Evolutionary conservation across 2,888 invertebrate genomes (phyloP), one percentile per base, ranked within the genome.

Genomic region (Fragum fragum): DNA sequence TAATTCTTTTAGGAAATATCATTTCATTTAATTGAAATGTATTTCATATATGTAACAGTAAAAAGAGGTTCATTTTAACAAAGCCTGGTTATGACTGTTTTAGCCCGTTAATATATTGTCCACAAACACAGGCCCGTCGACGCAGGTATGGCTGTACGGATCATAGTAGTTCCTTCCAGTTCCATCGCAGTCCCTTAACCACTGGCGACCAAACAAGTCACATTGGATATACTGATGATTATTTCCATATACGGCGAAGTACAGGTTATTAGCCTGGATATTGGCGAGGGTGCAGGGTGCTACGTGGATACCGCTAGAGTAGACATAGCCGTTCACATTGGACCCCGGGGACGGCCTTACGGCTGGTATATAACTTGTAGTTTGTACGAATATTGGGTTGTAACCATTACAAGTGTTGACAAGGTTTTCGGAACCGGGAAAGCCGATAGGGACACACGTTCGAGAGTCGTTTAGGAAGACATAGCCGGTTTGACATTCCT

Each of bases 81-180:
- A n/a, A n/a, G n/a, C n/a, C n/a, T n/a, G n/a, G n/a, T n/a, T n/a
- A n/a, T n/a, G n/a, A n/a, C n/a, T n/a, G n/a, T n/a, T n/a, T n/a
- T n/a, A n/a, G n/a, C n/a, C n/a, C n/a, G n/a, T n/a, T n/a, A n/a
- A n/a, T n/a, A n/a, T n/a, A 39, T 66, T 66, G 28, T 83, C 83
- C 1, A 79, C 79, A 59, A 80, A 76, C 1, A 85, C 93, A 89
- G 73, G 92, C 28, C 83, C 93, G 88, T 82, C 92, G 83, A 86
- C 94, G 83, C 83, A 94, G 73, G 71, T 94, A 91, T 91, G 90
- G 89, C 73, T 93, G 91, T 85, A 90, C 86, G 83, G 91, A 85
- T 83, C 92, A 78, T 80, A 89, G 78, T 52, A 85, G 69, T 86
- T 90, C 76, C 53, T 87, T 59, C 69, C 87, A 18, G 66, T 32